phyloP scores from a whole-genome alignment of 1,140 invertebrate species.

The Elysia chlorotica region DNA sequence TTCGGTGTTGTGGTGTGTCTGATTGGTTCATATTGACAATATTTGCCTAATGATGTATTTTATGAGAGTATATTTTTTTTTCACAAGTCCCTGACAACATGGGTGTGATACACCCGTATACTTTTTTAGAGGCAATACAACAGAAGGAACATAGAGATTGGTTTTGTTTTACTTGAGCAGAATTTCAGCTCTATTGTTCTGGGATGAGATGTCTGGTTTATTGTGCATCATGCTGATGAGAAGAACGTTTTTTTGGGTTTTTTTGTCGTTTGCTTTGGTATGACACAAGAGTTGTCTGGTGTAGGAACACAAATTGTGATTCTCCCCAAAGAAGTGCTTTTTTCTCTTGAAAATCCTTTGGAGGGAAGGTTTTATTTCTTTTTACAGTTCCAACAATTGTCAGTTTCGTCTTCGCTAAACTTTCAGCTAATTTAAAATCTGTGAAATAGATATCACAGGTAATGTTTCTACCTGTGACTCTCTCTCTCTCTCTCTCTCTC shows the following conservation, averaged over 20 bases:
- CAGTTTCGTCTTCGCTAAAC: not conserved
- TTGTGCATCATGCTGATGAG: not conserved
- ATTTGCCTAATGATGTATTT: not conserved
- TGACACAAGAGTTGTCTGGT: not conserved
- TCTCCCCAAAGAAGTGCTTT: not conserved
- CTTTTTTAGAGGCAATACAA: not conserved
- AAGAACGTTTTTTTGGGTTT: not conserved
- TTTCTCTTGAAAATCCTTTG: not conserved
- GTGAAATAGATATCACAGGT: not conserved
- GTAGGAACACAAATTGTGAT: not conserved
- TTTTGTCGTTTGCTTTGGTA: not conserved
- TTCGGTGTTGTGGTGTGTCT: not conserved
- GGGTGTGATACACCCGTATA: not conserved
- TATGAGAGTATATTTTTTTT: not conserved
- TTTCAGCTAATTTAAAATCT: not conserved
- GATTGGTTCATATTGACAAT: not conserved
- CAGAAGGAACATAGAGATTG: not conserved
- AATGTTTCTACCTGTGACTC: not conserved
- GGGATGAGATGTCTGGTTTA: not conserved
- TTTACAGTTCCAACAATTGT: not conserved
- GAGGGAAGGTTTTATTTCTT: not conserved
- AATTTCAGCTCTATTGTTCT: not conserved
- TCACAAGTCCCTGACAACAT: not conserved
- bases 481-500: slow-evolving; percentile 18
- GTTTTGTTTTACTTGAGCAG: not conserved